Evolutionary conservation across 2,888 invertebrate genomes (phyloP).

Genomic region (Folsomia candida): DNA sequence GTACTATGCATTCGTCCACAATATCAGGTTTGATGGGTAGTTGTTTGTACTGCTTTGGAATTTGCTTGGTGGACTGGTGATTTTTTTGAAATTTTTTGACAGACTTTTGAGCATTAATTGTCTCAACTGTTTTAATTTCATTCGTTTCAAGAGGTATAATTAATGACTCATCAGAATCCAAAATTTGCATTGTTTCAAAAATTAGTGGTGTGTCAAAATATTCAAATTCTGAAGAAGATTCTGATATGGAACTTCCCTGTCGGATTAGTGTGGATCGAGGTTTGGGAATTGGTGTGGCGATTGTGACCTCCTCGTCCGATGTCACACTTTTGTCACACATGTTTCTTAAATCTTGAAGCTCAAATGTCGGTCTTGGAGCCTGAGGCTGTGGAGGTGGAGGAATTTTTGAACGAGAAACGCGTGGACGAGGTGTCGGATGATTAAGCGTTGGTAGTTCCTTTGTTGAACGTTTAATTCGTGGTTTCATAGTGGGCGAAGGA

Average conservation of each 20-base stretch:
- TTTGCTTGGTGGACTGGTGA: neutral
- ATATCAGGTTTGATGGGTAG: neutral
- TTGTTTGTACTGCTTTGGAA: neutral
- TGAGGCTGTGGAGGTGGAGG: neutral
- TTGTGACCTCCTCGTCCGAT: neutral
- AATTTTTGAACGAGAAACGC: neutral
- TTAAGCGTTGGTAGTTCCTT: neutral
- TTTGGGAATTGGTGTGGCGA: neutral
- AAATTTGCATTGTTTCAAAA: neutral
- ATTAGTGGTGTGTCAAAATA: neutral
- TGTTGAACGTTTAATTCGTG: neutral
- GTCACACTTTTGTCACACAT: neutral
- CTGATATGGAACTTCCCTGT: neutral
- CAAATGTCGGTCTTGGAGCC: neutral
- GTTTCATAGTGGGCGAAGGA: no score
- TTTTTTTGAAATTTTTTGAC: neutral
- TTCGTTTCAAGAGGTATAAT: neutral
- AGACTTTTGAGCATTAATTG: neutral
- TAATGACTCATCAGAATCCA: conserved; percentile 10
- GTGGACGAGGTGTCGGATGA: neutral
- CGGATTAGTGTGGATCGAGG: neutral
- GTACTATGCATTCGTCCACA: neutral
- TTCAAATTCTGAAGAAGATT: neutral
- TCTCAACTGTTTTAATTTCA: neutral
- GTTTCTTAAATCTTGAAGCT: neutral